phyloP scores from a whole-genome alignment of 2,113 vertebrate genomes.

The Cinclus cinclus region DNA sequence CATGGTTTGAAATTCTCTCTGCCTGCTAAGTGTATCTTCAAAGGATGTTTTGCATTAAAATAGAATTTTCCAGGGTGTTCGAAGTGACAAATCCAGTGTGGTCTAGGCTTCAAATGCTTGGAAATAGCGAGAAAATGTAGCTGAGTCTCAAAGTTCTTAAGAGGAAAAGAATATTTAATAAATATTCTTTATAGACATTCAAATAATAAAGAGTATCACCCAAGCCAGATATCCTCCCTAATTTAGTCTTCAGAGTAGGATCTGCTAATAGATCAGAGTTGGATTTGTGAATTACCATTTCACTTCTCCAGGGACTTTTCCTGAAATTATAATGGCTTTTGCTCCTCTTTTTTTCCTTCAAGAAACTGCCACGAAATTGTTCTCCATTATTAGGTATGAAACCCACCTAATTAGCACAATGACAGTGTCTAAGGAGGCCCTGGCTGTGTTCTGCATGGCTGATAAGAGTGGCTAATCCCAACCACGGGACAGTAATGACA shows the following conservation, averaged over 20 bases:
- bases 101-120: neutral
- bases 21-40: neutral
- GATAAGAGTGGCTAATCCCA: neutral
- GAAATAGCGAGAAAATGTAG: neutral
- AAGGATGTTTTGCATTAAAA: neutral
- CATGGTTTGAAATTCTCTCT: neutral
- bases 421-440: constrained; percentile 9
- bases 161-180: neutral
- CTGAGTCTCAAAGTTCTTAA: neutral
- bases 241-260: neutral
- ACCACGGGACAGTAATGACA: neutral
- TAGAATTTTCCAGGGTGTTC: neutral
- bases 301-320: constrained; percentile 9
- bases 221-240: neutral
- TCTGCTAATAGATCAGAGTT: neutral
- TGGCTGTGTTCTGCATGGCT: neutral
- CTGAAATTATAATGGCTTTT: constrained; percentile 22
- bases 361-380: constrained; percentile 24
- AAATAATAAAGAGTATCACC: neutral
- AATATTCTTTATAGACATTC: neutral
- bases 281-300: constrained; percentile 36
- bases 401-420: constrained; percentile 36
- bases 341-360: neutral
- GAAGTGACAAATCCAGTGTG: neutral
- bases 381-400: neutral